Evolutionary conservation across 2,888 invertebrate genomes (phyloP), one percentile per base, ranked within the genome.

Genomic region (Orthonevra nobilis): DNA sequence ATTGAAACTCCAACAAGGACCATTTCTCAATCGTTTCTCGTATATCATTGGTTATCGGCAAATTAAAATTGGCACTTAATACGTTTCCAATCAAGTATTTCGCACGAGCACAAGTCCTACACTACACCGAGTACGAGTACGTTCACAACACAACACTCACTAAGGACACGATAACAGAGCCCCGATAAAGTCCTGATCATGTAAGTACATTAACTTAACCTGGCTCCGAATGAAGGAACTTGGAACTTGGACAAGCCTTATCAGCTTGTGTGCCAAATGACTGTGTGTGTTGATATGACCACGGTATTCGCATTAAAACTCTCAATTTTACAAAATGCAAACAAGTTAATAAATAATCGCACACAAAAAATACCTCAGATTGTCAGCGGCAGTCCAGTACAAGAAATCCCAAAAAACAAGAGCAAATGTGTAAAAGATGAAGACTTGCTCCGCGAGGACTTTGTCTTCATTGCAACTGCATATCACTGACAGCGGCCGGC

Each of bases 31-130:
- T 75, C 70, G 63, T 70, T 75, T 75, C 70, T 70, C 75, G 75
- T 75, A 75, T 75, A 70, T 75, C 75, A 75, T 75, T 10, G 23
- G 30, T 42, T 75, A 75, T 75, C 75, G 40, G 48, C 28, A 75
- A 75, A 75, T 75, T 70, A 75, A 75, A 70, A 75, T 75, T 75
- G 75, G 75, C 75, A 75, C 75, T 75, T 70, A 75, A 75, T 75
- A 75, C 63, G 63, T 42, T 75, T 61, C 70, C 63, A 75, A 63
- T 75, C 70, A 75, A 56, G 70, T 75, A 63, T 70, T 63, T 75
- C 70, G 70, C 75, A 75, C 70, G 63, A 70, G 40, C 36, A 26
- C 50, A 70, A 70, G 70, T 70, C 75, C 75, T 56, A 75, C 75
- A 58, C 54, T 48, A 46, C 40, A 38, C 14, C 42, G 14, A 15